A percentile compares a stretch with the other conserved stretches of the same genome.
Conservation (phyloP, 2,113 vertebrate species). For the cat (Felis catus) region DNA sequence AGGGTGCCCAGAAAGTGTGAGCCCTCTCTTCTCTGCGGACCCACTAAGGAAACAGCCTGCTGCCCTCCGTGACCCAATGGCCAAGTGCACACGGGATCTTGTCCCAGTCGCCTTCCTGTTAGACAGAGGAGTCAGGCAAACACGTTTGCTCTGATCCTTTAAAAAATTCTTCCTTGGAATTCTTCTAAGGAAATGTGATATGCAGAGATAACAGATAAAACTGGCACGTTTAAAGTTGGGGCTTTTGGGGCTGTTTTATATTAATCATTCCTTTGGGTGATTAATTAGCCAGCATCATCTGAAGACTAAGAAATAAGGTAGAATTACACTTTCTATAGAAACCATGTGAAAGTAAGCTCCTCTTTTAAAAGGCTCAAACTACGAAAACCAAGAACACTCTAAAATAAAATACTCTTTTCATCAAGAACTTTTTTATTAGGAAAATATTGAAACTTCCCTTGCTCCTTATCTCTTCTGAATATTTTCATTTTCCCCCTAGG, state of each 20-base stretch:
- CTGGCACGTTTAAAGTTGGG: constrained; percentile 2
- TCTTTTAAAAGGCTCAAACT: constrained; percentile 38
- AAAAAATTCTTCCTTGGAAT: constrained; percentile 37
- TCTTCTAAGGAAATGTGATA: constrained; percentile 70
- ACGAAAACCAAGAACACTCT: constrained; percentile 27
- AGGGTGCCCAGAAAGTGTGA: not conserved
- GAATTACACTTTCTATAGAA: constrained; percentile 33
- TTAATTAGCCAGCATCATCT: not conserved
- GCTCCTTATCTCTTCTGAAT: not conserved
- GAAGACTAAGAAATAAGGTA: constrained; percentile 44
- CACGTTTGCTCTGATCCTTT: constrained; percentile 7
- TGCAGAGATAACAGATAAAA: constrained; percentile 54
- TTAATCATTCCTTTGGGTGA: not conserved
- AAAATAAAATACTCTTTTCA: constrained; percentile 34
- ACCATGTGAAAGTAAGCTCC: not conserved
- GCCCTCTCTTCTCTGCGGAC: not conserved
- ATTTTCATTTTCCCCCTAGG: not conserved
- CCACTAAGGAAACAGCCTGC: not conserved
- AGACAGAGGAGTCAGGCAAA: constrained; percentile 36
- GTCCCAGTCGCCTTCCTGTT: constrained; percentile 49
- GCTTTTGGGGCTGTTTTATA: not conserved
- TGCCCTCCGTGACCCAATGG: not conserved
- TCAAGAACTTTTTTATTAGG: not conserved
- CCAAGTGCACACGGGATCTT: not conserved
- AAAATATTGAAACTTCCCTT: not conserved